Conservation (phyloP, 1,140 invertebrate genomes). For the Ceratina japonica region DNA sequence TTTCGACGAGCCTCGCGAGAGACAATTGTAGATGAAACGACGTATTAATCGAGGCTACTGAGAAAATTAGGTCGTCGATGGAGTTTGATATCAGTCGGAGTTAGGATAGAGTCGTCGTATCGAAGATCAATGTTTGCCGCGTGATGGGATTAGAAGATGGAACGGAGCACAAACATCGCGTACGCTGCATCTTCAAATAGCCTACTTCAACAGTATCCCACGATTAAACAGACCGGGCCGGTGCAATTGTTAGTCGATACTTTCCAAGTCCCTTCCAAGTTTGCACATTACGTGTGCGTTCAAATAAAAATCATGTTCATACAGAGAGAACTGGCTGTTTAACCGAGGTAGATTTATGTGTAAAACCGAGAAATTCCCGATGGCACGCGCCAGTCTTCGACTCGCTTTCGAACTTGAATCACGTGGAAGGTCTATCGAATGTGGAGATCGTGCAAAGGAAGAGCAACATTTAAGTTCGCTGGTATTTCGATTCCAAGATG, state of each 20-base stretch:
- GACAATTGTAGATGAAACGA: neutral
- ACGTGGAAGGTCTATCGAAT: too few relatives aligned
- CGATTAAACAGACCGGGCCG: constrained; percentile 1
- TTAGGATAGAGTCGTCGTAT: neutral
- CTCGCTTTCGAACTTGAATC: constrained; percentile 1
- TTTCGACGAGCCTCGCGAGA: neutral
- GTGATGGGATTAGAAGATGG: neutral
- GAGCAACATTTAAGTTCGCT: neutral
- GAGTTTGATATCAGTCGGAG: constrained; percentile 11
- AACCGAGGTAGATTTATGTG: too few relatives aligned
- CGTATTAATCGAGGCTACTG: neutral
- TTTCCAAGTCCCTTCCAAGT: neutral
- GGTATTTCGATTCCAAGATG: neutral
- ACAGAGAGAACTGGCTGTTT: neutral
- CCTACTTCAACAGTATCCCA: neutral
- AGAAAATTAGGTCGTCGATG: neutral
- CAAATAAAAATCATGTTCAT: neutral
- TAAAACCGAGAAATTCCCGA: neutral
- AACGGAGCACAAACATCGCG: neutral
- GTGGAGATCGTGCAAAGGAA: neutral
- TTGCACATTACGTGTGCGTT: neutral
- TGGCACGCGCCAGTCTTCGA: neutral
- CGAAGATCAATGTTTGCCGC: constrained; percentile 14
- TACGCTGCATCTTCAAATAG: neutral
- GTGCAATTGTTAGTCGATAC: neutral